Evolutionary conservation across 2,113 vertebrate species (phyloP), one percentile per base, ranked within the genome.

Genomic region (Ctenomys sociabilis): DNA sequence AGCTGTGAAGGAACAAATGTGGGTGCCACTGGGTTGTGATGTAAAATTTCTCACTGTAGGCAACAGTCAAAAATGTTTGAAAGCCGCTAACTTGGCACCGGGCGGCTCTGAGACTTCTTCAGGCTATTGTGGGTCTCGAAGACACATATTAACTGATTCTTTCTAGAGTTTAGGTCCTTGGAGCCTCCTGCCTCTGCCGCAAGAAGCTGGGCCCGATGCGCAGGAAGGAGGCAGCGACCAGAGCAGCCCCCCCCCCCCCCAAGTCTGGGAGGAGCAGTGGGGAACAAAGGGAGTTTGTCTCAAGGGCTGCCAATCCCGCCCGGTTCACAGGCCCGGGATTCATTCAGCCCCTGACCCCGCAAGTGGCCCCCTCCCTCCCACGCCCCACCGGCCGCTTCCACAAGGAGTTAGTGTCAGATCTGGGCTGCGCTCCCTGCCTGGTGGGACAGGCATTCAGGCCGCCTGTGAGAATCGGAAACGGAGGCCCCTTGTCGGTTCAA

Each of bases 401-500:
- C 97, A 97, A 97, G 95, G 92, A 45, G 37, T 90, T 90, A 98
- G 97, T 97, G 97, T 98, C 97, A 66, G 96, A 96, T 96, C 95
- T 96, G 97, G 97, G 95, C 97, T 95, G 90, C 85, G 91, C 96
- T 98, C 96, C 97, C 96, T 96, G 92, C 85, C 93, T 57, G 52
- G 77, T 94, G 97, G 88, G 78, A 93, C 1, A 59, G 91, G 93
- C 93, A 97, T 97, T 97, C 97, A 97, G 95, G 82, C 87, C 4
- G 81, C 93, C 97, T 97, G 96, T 98, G 96, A 96, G 97, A 97
- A 98, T 96, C 97, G 95, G 97, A 98, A 97, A 88, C 0, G 68
- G 94, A 93, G 70, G 85, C 68, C 8, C 81, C 72, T 92, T 40
- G 93, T 93, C 57, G 21, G 75, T n/a, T 95, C 93, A 82, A 95